A percentile compares a stretch with the other conserved stretches of the same genome.
Evolutionary conservation across 2,888 invertebrate species (phyloP).

Genomic region (Cataglyphis livida): DNA sequence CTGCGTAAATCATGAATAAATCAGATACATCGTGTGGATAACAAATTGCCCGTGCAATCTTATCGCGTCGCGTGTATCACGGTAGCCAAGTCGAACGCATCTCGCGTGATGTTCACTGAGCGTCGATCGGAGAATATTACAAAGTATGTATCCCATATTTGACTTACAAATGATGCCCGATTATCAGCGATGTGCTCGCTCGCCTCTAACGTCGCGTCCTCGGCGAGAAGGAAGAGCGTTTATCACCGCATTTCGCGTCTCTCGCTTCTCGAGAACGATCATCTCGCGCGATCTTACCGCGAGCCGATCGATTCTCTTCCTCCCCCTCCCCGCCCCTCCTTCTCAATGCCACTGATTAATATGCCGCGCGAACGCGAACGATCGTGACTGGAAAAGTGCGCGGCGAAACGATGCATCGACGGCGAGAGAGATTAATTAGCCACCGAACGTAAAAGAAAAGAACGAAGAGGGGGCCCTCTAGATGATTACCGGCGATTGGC

Average conservation of each 20-base stretch:
- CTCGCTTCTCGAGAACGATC: background rate
- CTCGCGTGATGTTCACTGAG: constrained; percentile 20
- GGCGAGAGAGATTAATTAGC: constrained; percentile 67
- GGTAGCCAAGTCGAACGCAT: constrained; percentile 3
- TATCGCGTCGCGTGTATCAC: constrained; percentile 35
- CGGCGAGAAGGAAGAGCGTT: background rate
- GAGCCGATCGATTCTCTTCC: constrained; percentile 24
- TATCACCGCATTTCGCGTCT: constrained; percentile 5
- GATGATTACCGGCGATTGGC: constrained; percentile 70
- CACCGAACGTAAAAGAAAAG: constrained; percentile 60
- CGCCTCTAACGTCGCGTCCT: background rate
- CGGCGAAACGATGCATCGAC: constrained; percentile 54
- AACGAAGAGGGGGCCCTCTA: constrained; percentile 52
- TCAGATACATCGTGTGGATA: background rate
- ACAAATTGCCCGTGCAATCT: constrained; percentile 17
- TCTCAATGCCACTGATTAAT: constrained; percentile 40
- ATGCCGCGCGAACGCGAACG: constrained; percentile 32
- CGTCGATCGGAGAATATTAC: constrained; percentile 22
- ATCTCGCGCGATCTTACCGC: background rate
- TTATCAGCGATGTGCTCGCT: constrained; percentile 31
- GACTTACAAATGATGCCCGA: constrained; percentile 41
- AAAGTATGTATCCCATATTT: constrained; percentile 31
- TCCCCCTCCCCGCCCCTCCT: no score
- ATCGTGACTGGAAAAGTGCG: constrained; percentile 53
- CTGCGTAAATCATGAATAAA: constrained; percentile 9